These are phyloP conservation scores for Cephalopterus ornatus DNA, from an alignment of 2,113 vertebrate genomes.

Conservation along the genomic window DNA sequence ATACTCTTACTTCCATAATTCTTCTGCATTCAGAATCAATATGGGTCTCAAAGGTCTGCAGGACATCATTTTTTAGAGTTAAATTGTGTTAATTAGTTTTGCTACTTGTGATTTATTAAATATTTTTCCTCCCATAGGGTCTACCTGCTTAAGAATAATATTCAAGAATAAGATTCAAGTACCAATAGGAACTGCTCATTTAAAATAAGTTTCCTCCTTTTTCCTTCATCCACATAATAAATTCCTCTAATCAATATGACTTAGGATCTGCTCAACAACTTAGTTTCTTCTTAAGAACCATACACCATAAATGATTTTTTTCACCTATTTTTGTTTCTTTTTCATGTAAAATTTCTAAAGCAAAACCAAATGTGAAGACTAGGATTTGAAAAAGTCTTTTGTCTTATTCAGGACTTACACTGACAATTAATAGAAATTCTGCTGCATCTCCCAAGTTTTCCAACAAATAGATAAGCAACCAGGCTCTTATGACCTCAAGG, in stretches of 20 bases:
- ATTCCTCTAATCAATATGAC: not conserved
- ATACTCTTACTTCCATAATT: not conserved
- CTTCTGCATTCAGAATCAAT: not conserved
- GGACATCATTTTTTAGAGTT: not conserved
- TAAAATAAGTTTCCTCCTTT: not conserved
- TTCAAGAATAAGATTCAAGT: not conserved
- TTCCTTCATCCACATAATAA: not conserved
- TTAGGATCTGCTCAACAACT: not conserved
- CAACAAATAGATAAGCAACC: not conserved
- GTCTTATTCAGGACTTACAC: not conserved
- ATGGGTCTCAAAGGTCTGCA: not conserved
- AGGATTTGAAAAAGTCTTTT: not conserved
- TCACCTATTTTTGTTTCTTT: not conserved
- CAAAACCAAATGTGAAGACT: not conserved
- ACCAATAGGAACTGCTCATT: not conserved
- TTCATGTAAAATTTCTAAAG: not conserved
- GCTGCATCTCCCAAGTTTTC: not conserved
- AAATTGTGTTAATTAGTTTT: conserved; percentile 35
- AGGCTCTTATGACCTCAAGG: not conserved
- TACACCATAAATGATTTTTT: not conserved
- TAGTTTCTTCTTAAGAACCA: not conserved
- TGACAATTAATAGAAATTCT: not conserved
- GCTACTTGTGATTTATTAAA: conserved; percentile 61
- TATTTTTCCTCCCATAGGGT: not conserved
- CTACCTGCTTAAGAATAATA: not conserved